phyloP scores from a whole-genome alignment of 2,888 invertebrate genomes.

The Petrophora chlorosata region DNA sequence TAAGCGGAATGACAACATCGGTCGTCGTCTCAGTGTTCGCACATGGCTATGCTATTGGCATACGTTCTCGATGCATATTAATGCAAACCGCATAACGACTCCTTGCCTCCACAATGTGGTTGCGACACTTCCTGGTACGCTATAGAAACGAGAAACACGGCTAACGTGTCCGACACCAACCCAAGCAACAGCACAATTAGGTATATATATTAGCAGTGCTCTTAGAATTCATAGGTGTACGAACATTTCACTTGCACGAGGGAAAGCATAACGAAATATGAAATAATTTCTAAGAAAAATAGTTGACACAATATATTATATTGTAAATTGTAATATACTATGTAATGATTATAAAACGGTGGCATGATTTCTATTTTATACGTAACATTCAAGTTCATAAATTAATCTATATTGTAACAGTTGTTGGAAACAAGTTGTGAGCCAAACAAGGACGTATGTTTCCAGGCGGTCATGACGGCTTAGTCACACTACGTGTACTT shows the following conservation, averaged over 20 bases:
- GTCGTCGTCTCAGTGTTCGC: slow-evolving; percentile 49
- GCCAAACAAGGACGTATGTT: slow-evolving; percentile 68
- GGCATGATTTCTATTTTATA: background rate
- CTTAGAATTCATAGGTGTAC: slow-evolving; percentile 3
- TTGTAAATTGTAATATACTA: background rate
- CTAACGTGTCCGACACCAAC: slow-evolving; percentile 25
- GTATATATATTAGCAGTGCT: no score
- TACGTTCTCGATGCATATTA: slow-evolving; percentile 69
- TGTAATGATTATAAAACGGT: background rate
- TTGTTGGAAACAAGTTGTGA: slow-evolving; percentile 35
- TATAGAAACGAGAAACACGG: slow-evolving; percentile 43
- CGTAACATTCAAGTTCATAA: background rate
- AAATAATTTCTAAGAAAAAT: slow-evolving; percentile 11
- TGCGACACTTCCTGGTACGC: slow-evolving; percentile 70
- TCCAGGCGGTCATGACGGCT: slow-evolving; percentile 48
- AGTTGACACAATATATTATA: background rate
- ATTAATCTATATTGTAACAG: slow-evolving; percentile 20
- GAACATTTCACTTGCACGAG: slow-evolving; percentile 16
- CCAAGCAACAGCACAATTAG: slow-evolving; percentile 17
- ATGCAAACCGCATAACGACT: slow-evolving; percentile 65
- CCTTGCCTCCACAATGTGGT: slow-evolving; percentile 60
- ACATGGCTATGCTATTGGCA: slow-evolving; percentile 35
- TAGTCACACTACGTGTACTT: slow-evolving; percentile 49
- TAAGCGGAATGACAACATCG: slow-evolving; percentile 41
- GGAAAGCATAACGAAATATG: slow-evolving; percentile 17